These are phyloP conservation scores for Drosophila histrio DNA, from an alignment of 2,888 invertebrate genomes.

Conservation along the genomic window DNA sequence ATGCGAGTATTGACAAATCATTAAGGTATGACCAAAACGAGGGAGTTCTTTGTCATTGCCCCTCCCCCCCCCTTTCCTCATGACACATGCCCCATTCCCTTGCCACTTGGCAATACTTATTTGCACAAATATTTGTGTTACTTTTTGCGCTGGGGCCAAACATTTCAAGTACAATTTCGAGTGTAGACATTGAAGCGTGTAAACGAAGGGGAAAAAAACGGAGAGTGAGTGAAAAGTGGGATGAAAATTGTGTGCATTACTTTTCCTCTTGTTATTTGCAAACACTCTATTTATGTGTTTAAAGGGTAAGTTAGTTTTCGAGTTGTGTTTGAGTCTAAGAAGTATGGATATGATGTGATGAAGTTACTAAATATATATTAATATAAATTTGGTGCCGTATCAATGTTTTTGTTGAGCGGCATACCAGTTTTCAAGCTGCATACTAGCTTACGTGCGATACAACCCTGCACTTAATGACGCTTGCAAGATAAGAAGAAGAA, in stretches of 20 bases:
- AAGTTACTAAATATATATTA: background rate
- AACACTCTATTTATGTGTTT: background rate
- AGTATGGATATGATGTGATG: no score
- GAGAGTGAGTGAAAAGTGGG: constrained; percentile 1
- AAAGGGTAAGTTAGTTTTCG: background rate
- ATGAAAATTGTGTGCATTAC: constrained; percentile 54
- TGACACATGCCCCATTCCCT: background rate
- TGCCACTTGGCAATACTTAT: constrained; percentile 21
- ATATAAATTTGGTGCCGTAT: no score
- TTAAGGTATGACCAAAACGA: constrained; percentile 42
- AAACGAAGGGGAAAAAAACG: constrained; percentile 8
- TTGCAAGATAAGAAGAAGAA: no score
- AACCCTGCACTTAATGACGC: no score
- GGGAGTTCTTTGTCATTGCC: background rate
- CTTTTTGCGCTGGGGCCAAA: constrained; percentile 29
- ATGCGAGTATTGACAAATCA: constrained; percentile 66
- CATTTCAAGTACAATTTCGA: constrained; percentile 38
- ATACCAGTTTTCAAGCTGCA: no score
- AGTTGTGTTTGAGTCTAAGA: no score
- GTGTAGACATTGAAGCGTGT: constrained; percentile 34
- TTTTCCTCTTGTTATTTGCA: constrained; percentile 19
- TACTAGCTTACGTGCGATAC: no score
- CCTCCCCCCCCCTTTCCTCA: background rate
- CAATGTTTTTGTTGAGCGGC: no score
- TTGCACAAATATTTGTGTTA: constrained; percentile 59